phyloP scores from a whole-genome alignment of 2,888 invertebrate species.

The Epistrophella euchroma region DNA sequence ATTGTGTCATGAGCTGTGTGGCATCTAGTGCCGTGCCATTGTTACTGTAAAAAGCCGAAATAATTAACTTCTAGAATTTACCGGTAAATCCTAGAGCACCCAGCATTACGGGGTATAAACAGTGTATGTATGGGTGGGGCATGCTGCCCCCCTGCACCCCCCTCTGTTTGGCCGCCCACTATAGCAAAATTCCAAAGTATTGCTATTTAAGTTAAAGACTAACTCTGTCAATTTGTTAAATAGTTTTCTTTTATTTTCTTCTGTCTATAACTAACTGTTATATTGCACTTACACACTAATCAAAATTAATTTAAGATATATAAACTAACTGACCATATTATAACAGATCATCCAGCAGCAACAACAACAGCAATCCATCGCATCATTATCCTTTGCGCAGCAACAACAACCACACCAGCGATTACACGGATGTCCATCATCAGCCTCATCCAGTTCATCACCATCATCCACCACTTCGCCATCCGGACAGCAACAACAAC shows the following conservation, averaged over 20 bases:
- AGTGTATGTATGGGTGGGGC: no score
- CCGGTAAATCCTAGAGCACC: no score
- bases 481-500: slow-evolving; percentile 77
- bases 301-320: neutral
- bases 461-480: slow-evolving; percentile 81
- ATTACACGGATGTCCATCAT: slow-evolving; percentile 80
- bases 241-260: neutral
- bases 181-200: no score
- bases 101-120: no score
- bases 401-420: slow-evolving; percentile 79
- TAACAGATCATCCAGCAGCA: slow-evolving; percentile 81
- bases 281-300: slow-evolving; percentile 74
- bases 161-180: no score
- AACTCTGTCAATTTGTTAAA: neutral
- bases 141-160: no score
- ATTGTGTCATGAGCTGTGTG: no score
- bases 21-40: no score
- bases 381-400: slow-evolving; percentile 78
- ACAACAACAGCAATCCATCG: slow-evolving; percentile 78
- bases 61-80: no score
- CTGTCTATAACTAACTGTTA: slow-evolving; percentile 65
- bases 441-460: slow-evolving; percentile 79
- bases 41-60: no score
- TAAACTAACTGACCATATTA: slow-evolving; percentile 46
- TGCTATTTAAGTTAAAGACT: neutral